Evolutionary conservation across 2,888 invertebrate species (phyloP).

Genomic region (Morinoia aosen): DNA sequence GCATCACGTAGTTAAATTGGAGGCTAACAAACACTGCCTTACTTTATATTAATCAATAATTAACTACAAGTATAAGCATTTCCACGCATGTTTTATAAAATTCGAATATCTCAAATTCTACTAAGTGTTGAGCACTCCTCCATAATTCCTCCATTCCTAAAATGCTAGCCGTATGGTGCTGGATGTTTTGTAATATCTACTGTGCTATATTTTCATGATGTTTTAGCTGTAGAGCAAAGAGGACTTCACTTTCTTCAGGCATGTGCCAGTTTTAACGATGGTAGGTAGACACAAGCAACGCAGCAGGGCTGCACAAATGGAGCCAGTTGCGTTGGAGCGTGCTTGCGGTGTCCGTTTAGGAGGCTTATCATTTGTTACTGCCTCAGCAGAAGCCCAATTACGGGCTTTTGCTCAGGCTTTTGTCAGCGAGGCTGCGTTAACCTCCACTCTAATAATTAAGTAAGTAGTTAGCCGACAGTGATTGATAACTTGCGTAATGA

Average conservation of each 20-base stretch:
- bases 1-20: not conserved
- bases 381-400: conserved; percentile 26
- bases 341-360: not conserved
- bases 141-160: not conserved
- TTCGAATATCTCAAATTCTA: not conserved
- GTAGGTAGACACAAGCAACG: not conserved
- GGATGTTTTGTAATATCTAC: not conserved
- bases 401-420: not conserved
- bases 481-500: conserved; percentile 45
- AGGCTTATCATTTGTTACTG: conserved; percentile 21
- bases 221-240: not conserved
- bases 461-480: conserved; percentile 28
- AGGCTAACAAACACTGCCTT: not conserved
- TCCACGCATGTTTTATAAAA: too few species aligned
- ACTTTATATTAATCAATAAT: not conserved
- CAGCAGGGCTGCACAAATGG: not conserved
- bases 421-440: not conserved
- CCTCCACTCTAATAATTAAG: conserved; percentile 24
- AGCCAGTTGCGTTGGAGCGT: not conserved
- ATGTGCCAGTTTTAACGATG: not conserved
- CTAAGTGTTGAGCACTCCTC: not conserved
- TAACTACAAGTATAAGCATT: too few species aligned
- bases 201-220: not conserved
- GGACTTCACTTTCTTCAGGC: not conserved
- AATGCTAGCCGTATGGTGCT: not conserved